A percentile compares a stretch with the other conserved stretches of the same genome.
Conservation (phyloP, 2,888 invertebrate genomes). For the Sussaba pulchella region DNA sequence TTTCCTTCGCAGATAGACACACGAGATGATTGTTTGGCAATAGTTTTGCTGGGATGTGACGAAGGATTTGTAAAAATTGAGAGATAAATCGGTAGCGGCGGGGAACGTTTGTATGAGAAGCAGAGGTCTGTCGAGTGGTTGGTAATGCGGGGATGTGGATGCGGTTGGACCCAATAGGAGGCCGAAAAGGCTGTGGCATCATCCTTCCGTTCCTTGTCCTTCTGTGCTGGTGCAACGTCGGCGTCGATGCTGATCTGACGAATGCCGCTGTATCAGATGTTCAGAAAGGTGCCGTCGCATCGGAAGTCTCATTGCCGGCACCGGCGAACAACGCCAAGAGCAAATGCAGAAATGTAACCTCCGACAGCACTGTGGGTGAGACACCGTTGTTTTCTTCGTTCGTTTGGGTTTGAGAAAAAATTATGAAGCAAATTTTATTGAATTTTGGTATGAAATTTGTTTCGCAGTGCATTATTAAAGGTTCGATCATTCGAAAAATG, state of each 20-base stretch:
- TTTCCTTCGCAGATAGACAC: constrained; percentile 39
- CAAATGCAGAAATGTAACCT: constrained; percentile 81
- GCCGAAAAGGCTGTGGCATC: constrained; percentile 81
- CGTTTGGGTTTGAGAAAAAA: constrained; percentile 18
- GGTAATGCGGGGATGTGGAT: constrained; percentile 84
- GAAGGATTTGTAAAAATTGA: constrained; percentile 29
- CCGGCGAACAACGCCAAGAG: constrained; percentile 70
- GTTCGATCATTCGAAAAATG: no score
- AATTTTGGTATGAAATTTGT: no score
- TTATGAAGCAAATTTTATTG: background rate
- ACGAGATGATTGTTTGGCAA: constrained; percentile 38
- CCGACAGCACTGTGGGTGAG: constrained; percentile 77
- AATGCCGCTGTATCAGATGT: constrained; percentile 83
- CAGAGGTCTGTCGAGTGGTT: constrained; percentile 59
- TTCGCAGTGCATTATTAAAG: no score
- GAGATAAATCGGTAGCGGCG: constrained; percentile 32
- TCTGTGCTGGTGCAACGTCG: constrained; percentile 76
- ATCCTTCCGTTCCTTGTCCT: constrained; percentile 77
- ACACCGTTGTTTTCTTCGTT: background rate
- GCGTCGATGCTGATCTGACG: constrained; percentile 80
- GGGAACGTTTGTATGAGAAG: constrained; percentile 40
- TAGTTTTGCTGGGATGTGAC: constrained; percentile 49
- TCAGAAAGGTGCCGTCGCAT: constrained; percentile 76
- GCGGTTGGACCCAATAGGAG: constrained; percentile 80
- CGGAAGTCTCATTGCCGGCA: constrained; percentile 82